Evolutionary conservation across 2,797 vertebrate genomes (phyloP).

Genomic region (Sebastes aleutianus): DNA sequence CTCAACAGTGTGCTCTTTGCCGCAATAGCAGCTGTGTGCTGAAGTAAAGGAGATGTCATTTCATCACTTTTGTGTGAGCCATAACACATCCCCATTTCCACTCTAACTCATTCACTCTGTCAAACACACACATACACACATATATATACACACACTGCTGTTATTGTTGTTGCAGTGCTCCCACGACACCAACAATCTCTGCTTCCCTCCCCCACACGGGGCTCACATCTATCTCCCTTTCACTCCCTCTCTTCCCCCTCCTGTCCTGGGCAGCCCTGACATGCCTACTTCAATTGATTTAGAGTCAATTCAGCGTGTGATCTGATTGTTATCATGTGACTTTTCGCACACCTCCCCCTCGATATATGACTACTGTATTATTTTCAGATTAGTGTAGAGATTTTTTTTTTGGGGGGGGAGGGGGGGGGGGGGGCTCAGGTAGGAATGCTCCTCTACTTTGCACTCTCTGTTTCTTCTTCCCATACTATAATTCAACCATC

Average conservation of each 20-base stretch:
- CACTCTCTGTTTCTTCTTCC: constrained; percentile 18
- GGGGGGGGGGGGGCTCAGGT: background rate
- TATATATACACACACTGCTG: constrained; percentile 78
- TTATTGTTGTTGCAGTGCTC: constrained; percentile 87
- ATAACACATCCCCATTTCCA: constrained; percentile 79
- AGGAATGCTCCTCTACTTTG: background rate
- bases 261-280: constrained; percentile 76
- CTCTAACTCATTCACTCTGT: constrained; percentile 73
- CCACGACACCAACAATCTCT: constrained; percentile 85
- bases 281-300: constrained; percentile 81
- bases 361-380: constrained; percentile 63
- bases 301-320: constrained; percentile 80
- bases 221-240: constrained; percentile 79
- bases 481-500: background rate
- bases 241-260: constrained; percentile 72
- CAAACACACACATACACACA: constrained; percentile 50
- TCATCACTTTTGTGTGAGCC: constrained; percentile 85
- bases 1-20: constrained; percentile 75
- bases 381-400: constrained; percentile 48
- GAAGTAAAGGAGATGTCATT: constrained; percentile 85
- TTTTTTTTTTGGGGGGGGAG: background rate
- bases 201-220: constrained; percentile 79
- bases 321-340: constrained; percentile 80
- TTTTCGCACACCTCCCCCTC: constrained; percentile 67
- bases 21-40: constrained; percentile 83